phyloP scores from a whole-genome alignment of 2,113 vertebrate species.

The Cryptomyrus ogoouensis region DNA sequence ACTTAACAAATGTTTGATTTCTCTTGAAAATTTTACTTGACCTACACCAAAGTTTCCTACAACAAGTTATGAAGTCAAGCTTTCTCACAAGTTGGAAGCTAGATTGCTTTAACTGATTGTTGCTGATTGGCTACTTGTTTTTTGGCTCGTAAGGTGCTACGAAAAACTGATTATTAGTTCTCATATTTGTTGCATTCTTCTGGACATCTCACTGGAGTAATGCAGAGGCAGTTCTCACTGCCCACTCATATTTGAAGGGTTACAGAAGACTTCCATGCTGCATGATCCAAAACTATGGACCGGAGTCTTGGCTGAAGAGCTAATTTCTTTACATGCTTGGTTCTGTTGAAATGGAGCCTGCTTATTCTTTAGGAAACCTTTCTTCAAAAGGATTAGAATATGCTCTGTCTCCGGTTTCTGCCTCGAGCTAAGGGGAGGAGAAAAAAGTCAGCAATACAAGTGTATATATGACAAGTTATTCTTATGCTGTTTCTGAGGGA shows the following conservation, averaged over 20 bases:
- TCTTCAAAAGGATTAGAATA: constrained; percentile 68
- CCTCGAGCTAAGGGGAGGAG: constrained; percentile 68
- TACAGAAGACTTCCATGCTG: constrained; percentile 2
- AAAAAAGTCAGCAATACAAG: not conserved
- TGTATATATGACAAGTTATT: not conserved
- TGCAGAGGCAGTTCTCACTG: not conserved
- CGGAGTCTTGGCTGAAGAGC: not conserved
- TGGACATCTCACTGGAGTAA: not conserved
- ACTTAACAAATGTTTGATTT: not conserved
- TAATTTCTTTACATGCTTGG: constrained; percentile 10
- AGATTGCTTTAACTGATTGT: not conserved
- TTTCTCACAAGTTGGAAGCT: not conserved
- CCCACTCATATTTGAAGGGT: not conserved
- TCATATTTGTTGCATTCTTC: too few species aligned
- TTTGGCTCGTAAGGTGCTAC: not conserved
- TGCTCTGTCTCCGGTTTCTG: constrained; percentile 86
- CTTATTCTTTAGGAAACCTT: not conserved
- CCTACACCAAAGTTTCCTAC: not conserved
- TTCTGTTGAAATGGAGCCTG: constrained; percentile 9
- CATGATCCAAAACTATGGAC: not conserved
- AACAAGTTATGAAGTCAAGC: not conserved
- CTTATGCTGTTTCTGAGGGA: not conserved
- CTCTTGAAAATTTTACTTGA: not conserved
- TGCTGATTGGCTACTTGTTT: not conserved
- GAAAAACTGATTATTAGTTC: not conserved